Percentiles rank a stretch among this genome's conserved stretches.
phyloP scores from a whole-genome alignment of 2,797 vertebrate species.

The Manis javanica region DNA sequence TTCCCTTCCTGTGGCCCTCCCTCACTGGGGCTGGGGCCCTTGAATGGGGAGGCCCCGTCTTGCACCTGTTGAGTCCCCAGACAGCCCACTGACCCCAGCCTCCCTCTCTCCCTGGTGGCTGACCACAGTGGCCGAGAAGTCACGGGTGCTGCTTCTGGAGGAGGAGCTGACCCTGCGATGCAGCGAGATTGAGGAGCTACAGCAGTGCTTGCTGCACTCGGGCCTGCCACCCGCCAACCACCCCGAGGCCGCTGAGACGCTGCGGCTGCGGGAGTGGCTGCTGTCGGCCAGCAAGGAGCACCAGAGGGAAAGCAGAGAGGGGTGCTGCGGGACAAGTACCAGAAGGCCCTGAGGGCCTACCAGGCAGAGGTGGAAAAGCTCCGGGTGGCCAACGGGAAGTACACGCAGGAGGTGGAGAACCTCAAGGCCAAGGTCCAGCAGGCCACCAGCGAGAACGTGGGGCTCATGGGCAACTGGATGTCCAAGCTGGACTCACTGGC shows the following conservation, averaged over 20 bases:
- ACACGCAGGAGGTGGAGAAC: slow-evolving; percentile 92
- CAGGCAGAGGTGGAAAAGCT: slow-evolving; percentile 91
- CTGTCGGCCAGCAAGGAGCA: slow-evolving; percentile 90
- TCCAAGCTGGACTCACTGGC: slow-evolving; percentile 94
- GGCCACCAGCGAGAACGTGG: slow-evolving; percentile 96
- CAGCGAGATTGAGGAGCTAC: slow-evolving; percentile 92
- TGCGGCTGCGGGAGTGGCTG: slow-evolving; percentile 90
- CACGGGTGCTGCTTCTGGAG: slow-evolving; percentile 94
- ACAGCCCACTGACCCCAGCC: rapidly evolving
- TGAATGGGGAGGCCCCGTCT: neutral
- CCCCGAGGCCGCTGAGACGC: slow-evolving; percentile 87
- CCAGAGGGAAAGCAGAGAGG: slow-evolving; percentile 88
- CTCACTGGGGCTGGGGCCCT: neutral
- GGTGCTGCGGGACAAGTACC: slow-evolving; percentile 91
- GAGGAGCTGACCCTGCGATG: slow-evolving; percentile 91
- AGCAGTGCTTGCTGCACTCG: slow-evolving; percentile 88
- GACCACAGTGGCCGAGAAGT: slow-evolving; percentile 96
- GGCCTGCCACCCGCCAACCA: slow-evolving; percentile 66
- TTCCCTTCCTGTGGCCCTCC: neutral
- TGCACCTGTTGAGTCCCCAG: rapidly evolving
- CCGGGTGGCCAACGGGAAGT: slow-evolving; percentile 90
- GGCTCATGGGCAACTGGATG: slow-evolving; percentile 99
- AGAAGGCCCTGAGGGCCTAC: slow-evolving; percentile 88
- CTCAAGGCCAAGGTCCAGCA: slow-evolving; percentile 94
- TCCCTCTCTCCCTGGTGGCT: slow-evolving; percentile 86